phyloP scores from a whole-genome alignment of 23 tunicate genomes.

The Styela clava region DNA sequence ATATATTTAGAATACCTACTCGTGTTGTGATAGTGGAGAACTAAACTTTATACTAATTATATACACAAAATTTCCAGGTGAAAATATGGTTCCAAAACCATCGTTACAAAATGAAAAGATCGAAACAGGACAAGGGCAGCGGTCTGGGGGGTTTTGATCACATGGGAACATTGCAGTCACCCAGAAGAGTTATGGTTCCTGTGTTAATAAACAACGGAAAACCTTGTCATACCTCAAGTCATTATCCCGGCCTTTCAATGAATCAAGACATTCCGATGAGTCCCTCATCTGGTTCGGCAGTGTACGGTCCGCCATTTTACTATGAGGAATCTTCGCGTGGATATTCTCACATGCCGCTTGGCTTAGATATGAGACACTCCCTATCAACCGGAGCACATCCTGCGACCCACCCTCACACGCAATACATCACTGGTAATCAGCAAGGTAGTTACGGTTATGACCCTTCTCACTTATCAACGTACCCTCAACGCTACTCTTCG shows the following conservation, averaged over 20 bases:
- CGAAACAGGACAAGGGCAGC: conserved; percentile 57
- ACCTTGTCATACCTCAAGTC: conserved; percentile 39
- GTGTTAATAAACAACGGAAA: conserved; percentile 55
- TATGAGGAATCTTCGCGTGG: conserved; percentile 18
- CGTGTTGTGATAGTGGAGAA: too few species aligned
- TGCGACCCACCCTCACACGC: conserved; percentile 18
- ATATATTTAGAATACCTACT: too few species aligned
- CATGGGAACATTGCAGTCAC: conserved; percentile 42
- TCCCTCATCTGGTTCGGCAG: neutral
- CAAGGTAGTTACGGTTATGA: conserved; percentile 15
- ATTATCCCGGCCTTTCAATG: neutral
- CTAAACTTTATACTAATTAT: too few species aligned
- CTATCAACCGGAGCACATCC: conserved; percentile 5
- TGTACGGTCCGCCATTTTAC: conserved; percentile 6
- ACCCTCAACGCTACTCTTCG: conserved; percentile 30
- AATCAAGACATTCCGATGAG: neutral
- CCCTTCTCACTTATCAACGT: conserved; percentile 29
- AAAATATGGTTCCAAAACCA: conserved; percentile 97
- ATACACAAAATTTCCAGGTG: conserved; percentile 43
- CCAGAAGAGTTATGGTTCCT: conserved; percentile 62
- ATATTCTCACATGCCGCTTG: conserved; percentile 7
- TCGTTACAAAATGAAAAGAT: conserved; percentile 79
- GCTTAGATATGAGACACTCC: conserved; percentile 16
- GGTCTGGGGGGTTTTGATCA: conserved; percentile 31
- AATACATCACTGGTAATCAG: conserved; percentile 5